Percentiles rank a stretch among this genome's conserved stretches.
Evolutionary conservation across 2,797 vertebrate genomes (phyloP).

Genomic region (Sebastes goodei): DNA sequence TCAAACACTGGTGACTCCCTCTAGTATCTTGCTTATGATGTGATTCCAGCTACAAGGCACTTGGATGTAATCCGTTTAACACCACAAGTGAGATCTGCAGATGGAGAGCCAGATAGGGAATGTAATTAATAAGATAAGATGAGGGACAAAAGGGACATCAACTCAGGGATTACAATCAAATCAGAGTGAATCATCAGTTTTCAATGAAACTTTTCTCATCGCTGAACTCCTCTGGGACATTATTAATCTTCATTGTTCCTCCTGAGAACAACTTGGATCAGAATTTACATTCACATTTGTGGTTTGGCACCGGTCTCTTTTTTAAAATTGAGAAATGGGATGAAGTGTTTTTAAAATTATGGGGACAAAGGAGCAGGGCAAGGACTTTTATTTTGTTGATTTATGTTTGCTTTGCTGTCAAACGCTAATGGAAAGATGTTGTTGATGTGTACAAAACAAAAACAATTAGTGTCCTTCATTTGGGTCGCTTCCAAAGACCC

Average conservation of each 20-base stretch:
- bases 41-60: conserved; percentile 25
- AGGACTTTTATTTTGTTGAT: background rate
- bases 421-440: background rate
- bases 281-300: background rate
- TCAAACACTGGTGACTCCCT: background rate
- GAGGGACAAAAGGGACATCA: conserved; percentile 10
- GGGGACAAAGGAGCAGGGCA: background rate
- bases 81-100: conserved; percentile 43
- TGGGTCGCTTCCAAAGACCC: background rate
- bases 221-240: conserved; percentile 8
- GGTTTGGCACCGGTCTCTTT: background rate
- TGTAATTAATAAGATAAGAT: conserved; percentile 53
- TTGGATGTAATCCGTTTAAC: conserved; percentile 58
- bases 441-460: background rate
- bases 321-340: background rate
- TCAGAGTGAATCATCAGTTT: conserved; percentile 26
- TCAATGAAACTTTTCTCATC: conserved; percentile 13
- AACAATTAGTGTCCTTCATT: background rate
- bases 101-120: conserved; percentile 39
- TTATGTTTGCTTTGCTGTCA: background rate
- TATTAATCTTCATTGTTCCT: conserved; percentile 3
- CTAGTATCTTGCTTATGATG: background rate
- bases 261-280: background rate
- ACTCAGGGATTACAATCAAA: conserved; percentile 37
- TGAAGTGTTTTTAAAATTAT: background rate